These are phyloP conservation scores for Leucosticte australis DNA, from an alignment of 2,113 vertebrate species.

Conservation along the genomic window DNA sequence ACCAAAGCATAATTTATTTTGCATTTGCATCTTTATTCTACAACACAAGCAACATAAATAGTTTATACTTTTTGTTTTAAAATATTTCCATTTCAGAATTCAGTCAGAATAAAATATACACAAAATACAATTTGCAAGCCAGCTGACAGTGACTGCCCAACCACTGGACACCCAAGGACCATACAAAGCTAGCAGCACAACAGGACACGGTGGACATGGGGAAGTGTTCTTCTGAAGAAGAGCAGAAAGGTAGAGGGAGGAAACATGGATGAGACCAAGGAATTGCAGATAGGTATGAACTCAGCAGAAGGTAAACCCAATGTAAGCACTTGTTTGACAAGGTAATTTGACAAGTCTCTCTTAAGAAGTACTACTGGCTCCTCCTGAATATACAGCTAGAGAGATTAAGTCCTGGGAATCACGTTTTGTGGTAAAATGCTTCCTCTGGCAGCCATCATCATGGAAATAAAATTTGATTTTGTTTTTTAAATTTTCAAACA, in stretches of 20 bases:
- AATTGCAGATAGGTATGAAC: not conserved
- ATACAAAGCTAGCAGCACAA: slow-evolving; percentile 61
- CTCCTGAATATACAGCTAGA: slow-evolving; percentile 54
- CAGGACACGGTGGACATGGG: not conserved
- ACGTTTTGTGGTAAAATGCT: slow-evolving; percentile 28
- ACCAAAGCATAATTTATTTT: slow-evolving; percentile 24
- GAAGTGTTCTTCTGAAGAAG: slow-evolving; percentile 30
- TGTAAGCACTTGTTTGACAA: slow-evolving; percentile 13
- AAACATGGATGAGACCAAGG: not conserved
- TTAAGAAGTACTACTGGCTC: slow-evolving; percentile 41
- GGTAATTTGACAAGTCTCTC: not conserved
- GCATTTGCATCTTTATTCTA: slow-evolving; percentile 82
- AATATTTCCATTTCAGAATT: slow-evolving; percentile 80
- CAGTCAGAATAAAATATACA: slow-evolving; percentile 78
- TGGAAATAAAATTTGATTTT: not conserved
- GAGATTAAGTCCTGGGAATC: slow-evolving; percentile 21
- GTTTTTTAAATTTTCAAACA: not conserved
- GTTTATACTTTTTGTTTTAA: slow-evolving; percentile 71
- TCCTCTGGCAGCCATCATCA: slow-evolving; percentile 38
- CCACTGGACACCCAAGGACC: slow-evolving; percentile 63
- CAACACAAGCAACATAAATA: slow-evolving; percentile 85
- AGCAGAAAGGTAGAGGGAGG: not conserved
- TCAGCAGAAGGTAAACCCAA: slow-evolving; percentile 27
- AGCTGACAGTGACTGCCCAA: slow-evolving; percentile 66
- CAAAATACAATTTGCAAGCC: slow-evolving; percentile 79